These are phyloP conservation scores for Siderastrea radians DNA, from an alignment of 92 coral and sea anemone genomes.

Conservation along the genomic window DNA sequence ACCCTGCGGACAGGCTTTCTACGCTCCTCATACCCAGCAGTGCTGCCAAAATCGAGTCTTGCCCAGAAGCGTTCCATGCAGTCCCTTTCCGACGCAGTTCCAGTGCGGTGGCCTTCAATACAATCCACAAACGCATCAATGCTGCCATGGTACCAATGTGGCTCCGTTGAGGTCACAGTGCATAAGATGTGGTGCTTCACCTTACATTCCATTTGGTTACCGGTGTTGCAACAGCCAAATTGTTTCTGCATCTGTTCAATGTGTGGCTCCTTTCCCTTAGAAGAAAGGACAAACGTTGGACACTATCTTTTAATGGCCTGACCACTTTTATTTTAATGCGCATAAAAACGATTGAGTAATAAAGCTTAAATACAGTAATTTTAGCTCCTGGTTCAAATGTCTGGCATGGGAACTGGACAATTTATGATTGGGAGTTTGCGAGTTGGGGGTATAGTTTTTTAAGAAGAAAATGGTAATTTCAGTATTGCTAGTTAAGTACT, in stretches of 20 bases:
- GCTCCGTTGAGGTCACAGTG: constrained; percentile 15
- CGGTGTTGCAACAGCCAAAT: constrained; percentile 16
- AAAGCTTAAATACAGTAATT: too few relatives aligned
- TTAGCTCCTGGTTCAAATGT: too few relatives aligned
- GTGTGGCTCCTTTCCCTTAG: not conserved
- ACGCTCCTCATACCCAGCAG: constrained; percentile 28
- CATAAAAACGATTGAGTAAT: not conserved
- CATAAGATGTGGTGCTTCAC: constrained; percentile 18
- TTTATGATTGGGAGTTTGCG: too few relatives aligned
- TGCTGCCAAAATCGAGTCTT: constrained; percentile 12
- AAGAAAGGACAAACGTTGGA: not conserved
- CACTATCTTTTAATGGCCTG: too few relatives aligned
- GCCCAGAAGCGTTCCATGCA: constrained; percentile 10
- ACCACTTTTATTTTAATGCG: not conserved
- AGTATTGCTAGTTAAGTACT: too few relatives aligned
- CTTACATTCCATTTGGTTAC: constrained; percentile 15
- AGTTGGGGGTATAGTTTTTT: too few relatives aligned
- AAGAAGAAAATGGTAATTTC: too few relatives aligned
- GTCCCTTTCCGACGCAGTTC: not conserved
- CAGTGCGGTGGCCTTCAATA: constrained; percentile 8
- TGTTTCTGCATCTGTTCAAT: not conserved
- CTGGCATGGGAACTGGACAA: too few relatives aligned
- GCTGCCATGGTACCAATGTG: constrained; percentile 8
- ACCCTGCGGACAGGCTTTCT: constrained; percentile 8
- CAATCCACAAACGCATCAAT: constrained; percentile 9